Conservation (phyloP, 2,113 vertebrate genomes). For the sheep (Ovis aries) region DNA sequence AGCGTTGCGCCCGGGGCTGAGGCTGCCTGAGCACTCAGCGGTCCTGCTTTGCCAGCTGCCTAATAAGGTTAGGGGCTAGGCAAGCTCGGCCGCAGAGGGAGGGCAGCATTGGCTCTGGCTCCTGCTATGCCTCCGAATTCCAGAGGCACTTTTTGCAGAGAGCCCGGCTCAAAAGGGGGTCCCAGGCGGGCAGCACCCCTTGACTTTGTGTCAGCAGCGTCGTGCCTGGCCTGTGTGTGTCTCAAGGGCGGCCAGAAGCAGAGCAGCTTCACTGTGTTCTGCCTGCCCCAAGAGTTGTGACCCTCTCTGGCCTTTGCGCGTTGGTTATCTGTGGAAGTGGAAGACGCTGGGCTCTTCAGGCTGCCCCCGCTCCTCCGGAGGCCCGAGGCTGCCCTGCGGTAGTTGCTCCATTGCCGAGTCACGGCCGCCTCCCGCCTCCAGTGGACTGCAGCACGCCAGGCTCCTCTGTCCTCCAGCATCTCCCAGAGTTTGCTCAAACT, state of each 20-base stretch:
- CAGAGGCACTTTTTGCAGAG: neutral
- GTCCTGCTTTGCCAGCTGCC: neutral
- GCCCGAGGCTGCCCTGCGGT: neutral
- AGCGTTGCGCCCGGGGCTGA: neutral
- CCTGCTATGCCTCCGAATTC: neutral
- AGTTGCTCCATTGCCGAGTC: neutral
- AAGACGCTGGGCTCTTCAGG: neutral
- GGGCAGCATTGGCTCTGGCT: neutral
- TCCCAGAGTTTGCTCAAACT: neutral
- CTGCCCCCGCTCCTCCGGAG: neutral
- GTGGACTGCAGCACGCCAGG: neutral
- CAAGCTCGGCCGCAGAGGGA: neutral
- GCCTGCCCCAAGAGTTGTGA: neutral
- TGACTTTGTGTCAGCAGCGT: neutral
- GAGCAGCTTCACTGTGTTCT: neutral
- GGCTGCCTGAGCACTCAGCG: neutral
- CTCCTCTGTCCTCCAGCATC: neutral
- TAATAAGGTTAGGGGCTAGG: conserved; percentile 43
- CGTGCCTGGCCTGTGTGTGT: neutral
- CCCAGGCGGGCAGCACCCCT: neutral
- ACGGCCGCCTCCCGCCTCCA: neutral
- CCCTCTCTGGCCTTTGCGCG: neutral
- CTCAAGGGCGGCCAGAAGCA: neutral
- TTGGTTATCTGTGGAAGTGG: neutral
- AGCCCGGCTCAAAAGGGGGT: neutral